Conservation (phyloP, 2,113 vertebrate species). For the Alethe castanea region DNA sequence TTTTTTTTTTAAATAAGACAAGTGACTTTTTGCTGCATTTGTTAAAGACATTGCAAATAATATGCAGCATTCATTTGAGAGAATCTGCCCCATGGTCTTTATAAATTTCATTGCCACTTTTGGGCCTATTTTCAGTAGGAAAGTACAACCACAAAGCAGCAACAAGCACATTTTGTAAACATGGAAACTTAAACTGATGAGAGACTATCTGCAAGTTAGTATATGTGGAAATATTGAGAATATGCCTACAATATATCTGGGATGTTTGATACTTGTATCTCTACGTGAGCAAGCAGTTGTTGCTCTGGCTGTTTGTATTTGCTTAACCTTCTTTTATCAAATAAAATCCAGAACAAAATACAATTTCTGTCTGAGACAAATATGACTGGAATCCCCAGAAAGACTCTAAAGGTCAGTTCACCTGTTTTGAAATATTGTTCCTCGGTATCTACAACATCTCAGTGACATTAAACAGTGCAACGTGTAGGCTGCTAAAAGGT, state of each 20-base stretch:
- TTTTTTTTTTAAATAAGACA: background rate
- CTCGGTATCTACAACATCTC: background rate
- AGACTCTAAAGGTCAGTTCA: constrained; percentile 31
- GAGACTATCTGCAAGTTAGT: background rate
- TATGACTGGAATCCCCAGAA: constrained; percentile 33
- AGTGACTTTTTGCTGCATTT: background rate
- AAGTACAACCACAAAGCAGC: background rate
- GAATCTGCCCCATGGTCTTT: background rate
- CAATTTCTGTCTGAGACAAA: constrained; percentile 12
- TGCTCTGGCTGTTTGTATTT: constrained; percentile 38
- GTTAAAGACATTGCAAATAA: background rate
- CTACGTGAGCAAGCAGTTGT: background rate
- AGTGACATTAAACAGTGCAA: constrained; percentile 42
- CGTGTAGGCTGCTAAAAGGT: background rate
- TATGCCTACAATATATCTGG: background rate
- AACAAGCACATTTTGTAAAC: background rate
- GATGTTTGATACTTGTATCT: accelerated
- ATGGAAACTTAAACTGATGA: background rate
- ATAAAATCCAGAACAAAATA: constrained; percentile 39
- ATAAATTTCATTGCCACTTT: background rate
- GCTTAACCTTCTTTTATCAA: constrained; percentile 37
- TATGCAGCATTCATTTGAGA: background rate
- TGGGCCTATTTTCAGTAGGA: background rate
- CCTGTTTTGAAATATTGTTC: constrained; percentile 20
- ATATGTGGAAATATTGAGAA: background rate